Conservation (phyloP, 2,888 invertebrate genomes). For the Xestoiulus laeticollis region DNA sequence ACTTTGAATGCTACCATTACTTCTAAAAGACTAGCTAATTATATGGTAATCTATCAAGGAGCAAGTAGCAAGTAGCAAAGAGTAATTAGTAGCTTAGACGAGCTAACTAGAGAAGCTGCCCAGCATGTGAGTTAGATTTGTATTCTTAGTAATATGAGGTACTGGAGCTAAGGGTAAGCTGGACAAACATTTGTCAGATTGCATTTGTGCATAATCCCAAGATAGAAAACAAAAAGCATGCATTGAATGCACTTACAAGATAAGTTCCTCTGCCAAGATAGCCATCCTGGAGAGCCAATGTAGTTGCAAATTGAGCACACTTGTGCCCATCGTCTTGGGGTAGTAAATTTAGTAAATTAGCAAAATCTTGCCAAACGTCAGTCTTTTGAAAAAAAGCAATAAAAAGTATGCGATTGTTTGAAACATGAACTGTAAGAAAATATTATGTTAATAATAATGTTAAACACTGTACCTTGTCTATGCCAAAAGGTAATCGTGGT, state of each 20-base stretch:
- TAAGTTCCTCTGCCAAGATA: constrained; percentile 56
- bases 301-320: constrained; percentile 67
- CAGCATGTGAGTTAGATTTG: too few relatives aligned
- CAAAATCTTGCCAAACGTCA: constrained; percentile 59
- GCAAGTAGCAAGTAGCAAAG: too few relatives aligned
- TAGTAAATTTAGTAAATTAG: constrained; percentile 65
- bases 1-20: too few relatives aligned
- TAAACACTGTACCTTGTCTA: constrained; percentile 29
- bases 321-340: constrained; percentile 65
- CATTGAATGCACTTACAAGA: too few relatives aligned
- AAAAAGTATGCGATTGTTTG: neutral
- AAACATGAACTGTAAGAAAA: neutral
- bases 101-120: too few relatives aligned
- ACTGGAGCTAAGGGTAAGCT: too few relatives aligned
- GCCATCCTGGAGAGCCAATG: constrained; percentile 58
- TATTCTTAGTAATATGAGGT: neutral
- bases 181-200: too few relatives aligned
- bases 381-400: neutral
- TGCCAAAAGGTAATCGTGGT: constrained; percentile 57
- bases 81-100: too few relatives aligned
- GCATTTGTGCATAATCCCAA: too few relatives aligned
- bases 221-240: constrained; percentile 3
- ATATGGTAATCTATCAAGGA: too few relatives aligned
- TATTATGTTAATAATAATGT: too few relatives aligned
- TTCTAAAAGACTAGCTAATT: too few relatives aligned